Evolutionary conservation across 2,888 invertebrate species (phyloP).

Genomic region (Andrena minutula): DNA sequence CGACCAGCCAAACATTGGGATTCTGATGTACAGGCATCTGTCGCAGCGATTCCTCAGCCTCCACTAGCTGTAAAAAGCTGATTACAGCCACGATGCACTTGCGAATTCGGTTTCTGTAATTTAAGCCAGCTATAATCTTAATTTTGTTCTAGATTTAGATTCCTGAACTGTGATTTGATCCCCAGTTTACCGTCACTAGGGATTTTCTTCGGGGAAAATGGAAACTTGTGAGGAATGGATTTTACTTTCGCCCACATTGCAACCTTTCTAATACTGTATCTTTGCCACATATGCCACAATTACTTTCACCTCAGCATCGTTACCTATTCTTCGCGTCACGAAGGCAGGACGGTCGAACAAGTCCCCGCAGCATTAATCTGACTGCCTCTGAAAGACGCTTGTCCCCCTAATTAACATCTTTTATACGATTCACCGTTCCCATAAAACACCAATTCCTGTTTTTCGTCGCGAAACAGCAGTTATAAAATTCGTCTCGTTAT

Average conservation of each 20-base stretch:
- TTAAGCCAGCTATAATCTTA: not conserved
- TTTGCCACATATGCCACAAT: not conserved
- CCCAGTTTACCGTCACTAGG: too few relatives aligned
- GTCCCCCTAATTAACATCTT: not conserved
- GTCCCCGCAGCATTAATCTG: not conserved
- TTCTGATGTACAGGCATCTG: conserved; percentile 3
- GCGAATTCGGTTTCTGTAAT: not conserved
- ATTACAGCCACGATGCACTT: not conserved
- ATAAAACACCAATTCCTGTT: conserved; percentile 25
- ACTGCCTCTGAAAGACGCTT: not conserved
- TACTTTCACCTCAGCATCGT: not conserved
- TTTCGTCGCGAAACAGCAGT: conserved; percentile 16
- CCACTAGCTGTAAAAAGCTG: conserved; percentile 25
- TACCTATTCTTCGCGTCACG: not conserved
- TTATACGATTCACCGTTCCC: not conserved
- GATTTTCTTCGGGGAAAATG: too few relatives aligned
- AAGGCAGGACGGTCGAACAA: not conserved
- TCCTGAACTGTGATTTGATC: too few relatives aligned
- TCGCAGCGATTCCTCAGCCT: not conserved
- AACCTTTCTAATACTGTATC: too few relatives aligned
- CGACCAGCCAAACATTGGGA: not conserved
- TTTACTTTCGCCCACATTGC: not conserved
- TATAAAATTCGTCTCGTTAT: conserved; percentile 18
- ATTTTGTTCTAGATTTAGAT: not conserved
- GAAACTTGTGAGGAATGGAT: not conserved